Conservation (phyloP, 2,888 invertebrate species). For the Drosophila atroscutellata region DNA sequence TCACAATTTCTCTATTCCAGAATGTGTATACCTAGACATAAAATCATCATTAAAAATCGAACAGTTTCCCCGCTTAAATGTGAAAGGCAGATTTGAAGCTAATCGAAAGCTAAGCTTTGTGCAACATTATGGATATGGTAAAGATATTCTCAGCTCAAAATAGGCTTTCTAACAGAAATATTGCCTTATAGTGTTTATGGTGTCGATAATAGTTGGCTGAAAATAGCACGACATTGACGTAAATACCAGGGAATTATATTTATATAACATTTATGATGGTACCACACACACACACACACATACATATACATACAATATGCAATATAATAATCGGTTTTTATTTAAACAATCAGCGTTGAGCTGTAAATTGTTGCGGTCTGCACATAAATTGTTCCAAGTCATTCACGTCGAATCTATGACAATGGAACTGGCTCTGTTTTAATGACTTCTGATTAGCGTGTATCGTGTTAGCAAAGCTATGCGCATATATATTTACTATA, state of each 20-base stretch:
- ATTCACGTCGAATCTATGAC: slow-evolving; percentile 50
- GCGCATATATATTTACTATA: neutral
- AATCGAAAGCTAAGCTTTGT: neutral
- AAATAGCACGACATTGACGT: slow-evolving; percentile 43
- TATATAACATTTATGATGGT: slow-evolving; percentile 54
- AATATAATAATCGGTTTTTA: slow-evolving; percentile 65
- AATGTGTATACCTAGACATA: neutral
- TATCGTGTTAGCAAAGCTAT: slow-evolving; percentile 24
- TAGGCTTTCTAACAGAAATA: slow-evolving; percentile 38
- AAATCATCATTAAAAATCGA: neutral
- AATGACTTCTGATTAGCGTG: slow-evolving; percentile 54
- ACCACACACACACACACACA: slow-evolving; percentile 5
- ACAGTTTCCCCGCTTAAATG: neutral
- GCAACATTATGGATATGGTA: neutral
- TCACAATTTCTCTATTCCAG: neutral
- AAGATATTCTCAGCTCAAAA: slow-evolving; percentile 3
- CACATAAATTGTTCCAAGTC: slow-evolving; percentile 71
- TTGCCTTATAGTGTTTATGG: slow-evolving; percentile 26
- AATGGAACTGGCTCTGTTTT: slow-evolving; percentile 53
- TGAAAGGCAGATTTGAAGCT: neutral
- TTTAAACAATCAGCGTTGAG: slow-evolving; percentile 73
- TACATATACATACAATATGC: neutral
- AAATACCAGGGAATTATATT: slow-evolving; percentile 37
- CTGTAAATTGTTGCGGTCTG: slow-evolving; percentile 57
- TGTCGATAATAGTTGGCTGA: slow-evolving; percentile 20